Evolutionary conservation across 2,888 invertebrate genomes (phyloP).

Genomic region (Leptura quadrifasciata): DNA sequence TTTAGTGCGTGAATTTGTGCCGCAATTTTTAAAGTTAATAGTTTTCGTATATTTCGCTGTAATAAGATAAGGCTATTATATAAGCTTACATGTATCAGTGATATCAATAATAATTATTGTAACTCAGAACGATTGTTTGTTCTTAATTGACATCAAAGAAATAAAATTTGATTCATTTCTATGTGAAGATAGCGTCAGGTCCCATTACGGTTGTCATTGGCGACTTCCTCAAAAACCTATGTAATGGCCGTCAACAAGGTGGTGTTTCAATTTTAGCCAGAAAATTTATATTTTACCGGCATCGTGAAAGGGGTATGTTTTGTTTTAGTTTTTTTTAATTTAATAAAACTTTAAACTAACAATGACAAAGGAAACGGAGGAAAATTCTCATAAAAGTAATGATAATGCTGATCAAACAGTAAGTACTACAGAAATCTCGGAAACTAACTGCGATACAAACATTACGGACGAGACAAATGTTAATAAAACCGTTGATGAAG

Average conservation of each 20-base stretch:
- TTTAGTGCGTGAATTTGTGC: too few species aligned
- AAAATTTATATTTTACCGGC: background rate
- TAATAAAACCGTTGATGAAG: slow-evolving; percentile 2
- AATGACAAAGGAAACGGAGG: slow-evolving; percentile 1
- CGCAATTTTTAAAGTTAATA: too few species aligned
- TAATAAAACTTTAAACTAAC: background rate
- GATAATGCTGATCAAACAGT: slow-evolving; percentile 10
- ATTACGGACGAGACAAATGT: slow-evolving; percentile 5
- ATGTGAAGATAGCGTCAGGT: background rate
- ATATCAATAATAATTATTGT: too few species aligned
- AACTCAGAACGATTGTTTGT: too few species aligned
- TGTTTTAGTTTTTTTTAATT: background rate
- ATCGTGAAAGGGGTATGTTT: slow-evolving; percentile 1
- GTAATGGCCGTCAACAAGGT: background rate
- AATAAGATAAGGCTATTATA: too few species aligned
- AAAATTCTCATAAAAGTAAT: background rate
- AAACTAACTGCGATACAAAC: slow-evolving; percentile 8
- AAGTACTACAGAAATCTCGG: slow-evolving; percentile 11
- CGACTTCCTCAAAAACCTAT: background rate
- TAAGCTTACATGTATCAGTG: too few species aligned
- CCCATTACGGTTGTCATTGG: background rate
- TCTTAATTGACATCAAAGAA: too few species aligned
- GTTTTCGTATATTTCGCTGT: too few species aligned
- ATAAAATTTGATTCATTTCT: too few species aligned
- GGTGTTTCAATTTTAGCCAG: background rate